These are phyloP conservation scores for Pterois miles DNA, from an alignment of 2,797 vertebrate genomes.

Conservation along the genomic window DNA sequence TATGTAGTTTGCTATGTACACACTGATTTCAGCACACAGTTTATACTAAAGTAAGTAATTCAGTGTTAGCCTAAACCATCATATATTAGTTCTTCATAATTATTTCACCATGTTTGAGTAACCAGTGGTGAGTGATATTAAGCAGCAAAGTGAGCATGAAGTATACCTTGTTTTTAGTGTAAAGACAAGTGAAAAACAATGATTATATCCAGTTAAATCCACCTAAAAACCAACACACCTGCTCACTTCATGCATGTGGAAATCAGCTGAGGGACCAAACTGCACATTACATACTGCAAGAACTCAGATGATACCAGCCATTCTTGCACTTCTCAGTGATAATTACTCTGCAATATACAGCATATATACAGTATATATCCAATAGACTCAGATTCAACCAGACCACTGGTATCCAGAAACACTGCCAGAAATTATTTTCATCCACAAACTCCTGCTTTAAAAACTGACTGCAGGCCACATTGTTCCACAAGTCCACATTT, in stretches of 20 bases:
- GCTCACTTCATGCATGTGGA: fast-evolving
- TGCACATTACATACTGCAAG: no score
- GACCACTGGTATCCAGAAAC: no score
- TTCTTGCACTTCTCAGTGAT: no score
- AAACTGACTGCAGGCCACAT: not conserved
- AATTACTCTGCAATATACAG: no score
- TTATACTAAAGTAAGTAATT: not conserved
- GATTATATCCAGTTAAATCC: not conserved
- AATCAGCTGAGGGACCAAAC: no score
- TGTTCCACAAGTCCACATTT: not conserved
- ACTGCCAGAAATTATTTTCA: no score
- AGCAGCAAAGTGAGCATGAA: not conserved
- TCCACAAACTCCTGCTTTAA: no score
- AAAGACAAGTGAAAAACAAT: not conserved
- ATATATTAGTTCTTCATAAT: not conserved
- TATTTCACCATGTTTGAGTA: not conserved
- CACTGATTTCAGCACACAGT: not conserved
- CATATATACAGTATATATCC: no score
- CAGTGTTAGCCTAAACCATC: not conserved
- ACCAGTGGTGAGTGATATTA: not conserved
- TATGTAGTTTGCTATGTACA: not conserved
- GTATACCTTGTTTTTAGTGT: not conserved
- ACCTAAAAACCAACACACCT: not conserved
- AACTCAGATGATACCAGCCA: no score
- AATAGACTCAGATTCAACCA: no score